Base-by-base conservation (phyloP, 2,113 vertebrate genomes). In the Pelusios castaneus region DNA sequence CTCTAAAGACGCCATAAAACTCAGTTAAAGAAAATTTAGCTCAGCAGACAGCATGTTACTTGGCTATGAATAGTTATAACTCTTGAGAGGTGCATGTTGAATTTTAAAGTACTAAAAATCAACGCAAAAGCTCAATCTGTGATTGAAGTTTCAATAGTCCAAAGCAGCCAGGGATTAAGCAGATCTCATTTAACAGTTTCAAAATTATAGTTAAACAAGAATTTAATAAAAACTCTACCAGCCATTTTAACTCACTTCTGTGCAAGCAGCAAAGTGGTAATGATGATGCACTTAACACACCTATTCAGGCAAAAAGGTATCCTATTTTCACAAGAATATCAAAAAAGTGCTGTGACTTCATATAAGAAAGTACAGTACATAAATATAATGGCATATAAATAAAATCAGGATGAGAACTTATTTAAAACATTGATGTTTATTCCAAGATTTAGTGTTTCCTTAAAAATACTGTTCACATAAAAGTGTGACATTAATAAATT, bases 401-500 rank as follows among this genome's bases (percentile, higher is more conserved):
- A 94, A 91, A 89, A 60, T 56, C 25, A 55, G 77, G 55, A 73
- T 79, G 29, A 87, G 95, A 91, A 93, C 73, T 89, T 91, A 21
- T 84, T 49, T 93, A 92, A 93, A 94, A 87, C 93, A 79, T 95
- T 95, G 95, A 79, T 0, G 2, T 49, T 38, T 8, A 31, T 6
- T 81, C 6, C n/a, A 93, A 93, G 89, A 93, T 95, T 96, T 89
- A 96, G 85, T 56, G 81, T 94, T 96, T 96, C 81, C 93, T 84
- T 51, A 82, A 89, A 95, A 95, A 43, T 38, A 85, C 60, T 76
- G 85, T 60, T 94, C 95, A 25, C 8, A 19, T 55, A 94, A 83
- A 67, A 21, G 47, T 77, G 31, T 94, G 94, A 96, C 92, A 70
- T 89, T 87, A 70, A 96, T 93, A 90, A 93, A 93, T 83, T 82